Conservation (phyloP, 2,797 vertebrate genomes). For the Melanotaenia trifasciata region DNA sequence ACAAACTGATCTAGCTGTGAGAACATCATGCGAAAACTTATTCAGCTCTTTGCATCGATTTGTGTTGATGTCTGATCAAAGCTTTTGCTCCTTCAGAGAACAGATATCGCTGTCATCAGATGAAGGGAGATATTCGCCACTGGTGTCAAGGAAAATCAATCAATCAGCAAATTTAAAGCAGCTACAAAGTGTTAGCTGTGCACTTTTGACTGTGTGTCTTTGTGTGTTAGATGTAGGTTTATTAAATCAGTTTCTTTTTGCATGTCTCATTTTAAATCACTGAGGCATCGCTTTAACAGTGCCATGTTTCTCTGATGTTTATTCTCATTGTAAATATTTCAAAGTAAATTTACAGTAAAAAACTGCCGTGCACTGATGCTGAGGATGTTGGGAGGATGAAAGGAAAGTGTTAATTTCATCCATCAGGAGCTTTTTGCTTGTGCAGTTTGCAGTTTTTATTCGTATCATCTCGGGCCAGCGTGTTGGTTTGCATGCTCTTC, state of each 20-base stretch:
- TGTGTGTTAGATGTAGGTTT: constrained; percentile 6
- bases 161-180: constrained; percentile 33
- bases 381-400: neutral
- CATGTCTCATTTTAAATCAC: neutral
- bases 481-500: neutral
- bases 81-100: constrained; percentile 37
- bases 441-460: constrained; percentile 9
- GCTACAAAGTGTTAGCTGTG: constrained; percentile 41
- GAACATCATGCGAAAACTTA: constrained; percentile 31
- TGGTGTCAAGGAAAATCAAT: constrained; percentile 67
- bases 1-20: constrained; percentile 1
- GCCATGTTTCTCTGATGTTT: no score
- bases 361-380: neutral
- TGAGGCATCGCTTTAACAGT: neutral
- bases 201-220: constrained; percentile 37
- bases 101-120: constrained; percentile 33
- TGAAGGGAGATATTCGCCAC: constrained; percentile 49
- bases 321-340: neutral
- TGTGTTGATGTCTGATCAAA: constrained; percentile 40
- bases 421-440: neutral
- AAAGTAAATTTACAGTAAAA: constrained; percentile 2
- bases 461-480: neutral
- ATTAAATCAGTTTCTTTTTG: neutral
- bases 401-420: neutral
- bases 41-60: constrained; percentile 33